Evolutionary conservation across 2,888 invertebrate species (phyloP), one percentile per base, ranked within the genome.

Genomic region (Ctenicera cuprea): DNA sequence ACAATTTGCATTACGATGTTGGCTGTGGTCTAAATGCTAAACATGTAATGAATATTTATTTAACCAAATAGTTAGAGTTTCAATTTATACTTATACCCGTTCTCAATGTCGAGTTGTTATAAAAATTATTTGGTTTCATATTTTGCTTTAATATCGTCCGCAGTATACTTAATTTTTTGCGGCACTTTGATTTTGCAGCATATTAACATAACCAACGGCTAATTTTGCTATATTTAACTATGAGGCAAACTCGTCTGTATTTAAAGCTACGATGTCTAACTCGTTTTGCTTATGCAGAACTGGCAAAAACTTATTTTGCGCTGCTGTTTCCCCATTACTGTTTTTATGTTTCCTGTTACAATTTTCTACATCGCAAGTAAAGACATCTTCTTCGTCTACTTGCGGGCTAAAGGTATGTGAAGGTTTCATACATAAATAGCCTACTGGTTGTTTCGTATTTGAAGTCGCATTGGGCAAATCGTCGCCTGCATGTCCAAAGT

Each of bases 401-500:
- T 90, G 87, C 0, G 92, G 91, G 82, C 91, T 91, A 84, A 91
- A 91, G 81, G 90, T 88, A 33, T 84, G 86, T 57, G 86, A 83
- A 0, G 91, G 89, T 79, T 89, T 91, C 92, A 92, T 92, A 82
- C 90, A 89, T 67, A 92, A 86, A 82, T 93, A 92, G 18, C 91
- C 91, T n/a, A n/a, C n/a, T n/a, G 70, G 89, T 88, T 54, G 87
- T 87, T 86, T 87, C 79, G 87, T 68, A 71, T 80, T 84, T 79
- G 77, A 85, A 72, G 77, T 85, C 79, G 68, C 84, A 80, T 41
- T 86, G 80, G 62, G 86, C 78, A 75, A 86, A 84, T 87, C 89
- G 85, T 88, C 85, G 66, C 88, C 88, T 0, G 88, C 86, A 64
- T 90, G 89, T 66, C 90, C 89, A 83, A 93, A 94, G 80, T 94